phyloP scores from a whole-genome alignment of 2,888 invertebrate genomes.

The Tetranychus truncatus region DNA sequence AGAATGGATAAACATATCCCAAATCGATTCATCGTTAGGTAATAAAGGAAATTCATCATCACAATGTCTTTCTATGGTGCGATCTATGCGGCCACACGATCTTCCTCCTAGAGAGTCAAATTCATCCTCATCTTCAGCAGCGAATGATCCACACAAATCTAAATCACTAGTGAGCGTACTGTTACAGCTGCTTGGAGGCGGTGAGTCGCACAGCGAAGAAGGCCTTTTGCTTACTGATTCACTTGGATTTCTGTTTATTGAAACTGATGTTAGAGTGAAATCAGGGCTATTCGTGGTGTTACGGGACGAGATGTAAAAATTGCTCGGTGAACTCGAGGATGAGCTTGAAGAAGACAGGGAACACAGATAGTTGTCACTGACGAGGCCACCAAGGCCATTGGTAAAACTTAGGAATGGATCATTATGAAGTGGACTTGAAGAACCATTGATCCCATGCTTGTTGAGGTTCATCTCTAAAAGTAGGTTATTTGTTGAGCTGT shows the following conservation, averaged over 20 bases:
- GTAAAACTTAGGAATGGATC: constrained; percentile 7
- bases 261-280: neutral
- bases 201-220: constrained; percentile 16
- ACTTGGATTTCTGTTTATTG: neutral
- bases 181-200: constrained; percentile 13
- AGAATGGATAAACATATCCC: constrained; percentile 13
- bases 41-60: constrained; percentile 11
- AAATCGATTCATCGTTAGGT: constrained; percentile 13
- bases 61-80: neutral
- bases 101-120: neutral
- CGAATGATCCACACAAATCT: constrained; percentile 11
- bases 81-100: neutral
- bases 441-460: neutral
- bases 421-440: neutral
- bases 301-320: constrained; percentile 1
- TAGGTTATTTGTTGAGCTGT: neutral
- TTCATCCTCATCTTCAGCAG: neutral
- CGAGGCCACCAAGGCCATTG: neutral
- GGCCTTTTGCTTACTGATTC: neutral
- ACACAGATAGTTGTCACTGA: neutral
- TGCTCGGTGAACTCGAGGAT: constrained; percentile 5
- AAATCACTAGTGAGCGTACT: constrained; percentile 11
- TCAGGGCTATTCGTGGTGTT: neutral
- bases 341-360: constrained; percentile 6
- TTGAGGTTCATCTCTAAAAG: neutral